Evolutionary conservation across 2,797 vertebrate genomes (phyloP).

Genomic region (Petrocephalus sullivani): DNA sequence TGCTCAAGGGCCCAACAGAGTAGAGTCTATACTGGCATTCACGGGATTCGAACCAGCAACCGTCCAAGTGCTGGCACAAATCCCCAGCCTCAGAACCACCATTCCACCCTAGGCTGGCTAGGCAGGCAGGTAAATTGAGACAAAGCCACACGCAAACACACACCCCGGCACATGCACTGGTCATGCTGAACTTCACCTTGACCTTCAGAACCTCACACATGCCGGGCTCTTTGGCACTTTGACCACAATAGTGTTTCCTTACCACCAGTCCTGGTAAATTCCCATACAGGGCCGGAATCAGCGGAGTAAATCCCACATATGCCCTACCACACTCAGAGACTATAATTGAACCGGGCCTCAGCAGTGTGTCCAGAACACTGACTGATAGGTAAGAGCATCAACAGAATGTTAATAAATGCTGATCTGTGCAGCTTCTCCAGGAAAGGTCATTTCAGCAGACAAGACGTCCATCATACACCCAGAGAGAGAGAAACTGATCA

Average conservation of each 20-base stretch:
- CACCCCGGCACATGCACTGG: constrained; percentile 24
- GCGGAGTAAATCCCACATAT: background rate
- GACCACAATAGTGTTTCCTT: background rate
- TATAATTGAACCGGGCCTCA: background rate
- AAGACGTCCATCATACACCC: constrained; percentile 18
- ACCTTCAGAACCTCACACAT: constrained; percentile 42
- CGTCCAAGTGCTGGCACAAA: too few species aligned
- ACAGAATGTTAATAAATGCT: constrained; percentile 66
- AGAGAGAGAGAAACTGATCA: background rate
- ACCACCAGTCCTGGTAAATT: background rate
- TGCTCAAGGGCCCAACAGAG: too few species aligned
- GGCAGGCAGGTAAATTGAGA: background rate
- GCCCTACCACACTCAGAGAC: background rate
- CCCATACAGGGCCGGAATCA: background rate
- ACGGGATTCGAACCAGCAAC: too few species aligned
- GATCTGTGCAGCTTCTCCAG: constrained; percentile 46
- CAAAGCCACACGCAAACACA: background rate
- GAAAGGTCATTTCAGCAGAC: background rate
- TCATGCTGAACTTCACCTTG: constrained; percentile 67
- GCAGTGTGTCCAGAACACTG: background rate
- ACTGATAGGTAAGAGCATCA: constrained; percentile 68
- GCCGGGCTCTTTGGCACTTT: background rate
- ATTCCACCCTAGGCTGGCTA: background rate
- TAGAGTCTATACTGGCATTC: too few species aligned
- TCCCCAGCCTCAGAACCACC: too few species aligned